Percentiles rank a stretch among this genome's conserved stretches.
phyloP scores from a whole-genome alignment of 2,888 invertebrate species.

The Antheraea assamensis region DNA sequence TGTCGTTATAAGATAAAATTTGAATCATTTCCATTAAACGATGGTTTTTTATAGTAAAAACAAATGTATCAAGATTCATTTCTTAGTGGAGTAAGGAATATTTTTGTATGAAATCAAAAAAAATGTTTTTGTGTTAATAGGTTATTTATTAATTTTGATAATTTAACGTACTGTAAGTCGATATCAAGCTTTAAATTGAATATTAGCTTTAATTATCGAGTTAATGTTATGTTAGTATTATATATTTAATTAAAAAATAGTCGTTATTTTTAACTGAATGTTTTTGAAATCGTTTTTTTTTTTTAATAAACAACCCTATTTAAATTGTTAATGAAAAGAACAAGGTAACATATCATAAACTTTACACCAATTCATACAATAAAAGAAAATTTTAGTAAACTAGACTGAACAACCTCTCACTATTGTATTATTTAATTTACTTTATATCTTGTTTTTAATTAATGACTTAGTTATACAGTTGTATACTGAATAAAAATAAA shows the following conservation, averaged over 20 bases:
- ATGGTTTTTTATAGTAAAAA: neutral
- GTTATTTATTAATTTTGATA: slow-evolving; percentile 26
- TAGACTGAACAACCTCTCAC: neutral
- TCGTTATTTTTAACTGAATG: neutral
- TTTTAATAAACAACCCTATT: neutral
- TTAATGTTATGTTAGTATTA: slow-evolving; percentile 56
- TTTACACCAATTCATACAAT: neutral
- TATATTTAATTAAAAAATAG: slow-evolving; percentile 11
- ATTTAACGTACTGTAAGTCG: slow-evolving; percentile 57
- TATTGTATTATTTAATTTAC: neutral
- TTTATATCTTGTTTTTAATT: neutral
- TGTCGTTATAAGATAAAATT: neutral
- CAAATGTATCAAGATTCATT: neutral
- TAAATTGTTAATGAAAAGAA: neutral
- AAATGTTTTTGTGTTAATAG: slow-evolving; percentile 5
- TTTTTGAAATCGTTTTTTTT: neutral
- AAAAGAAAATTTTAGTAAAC: neutral
- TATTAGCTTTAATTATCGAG: slow-evolving; percentile 79
- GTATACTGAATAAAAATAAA: neutral
- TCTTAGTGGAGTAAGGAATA: slow-evolving; percentile 3
- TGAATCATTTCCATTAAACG: neutral
- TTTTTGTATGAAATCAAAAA: neutral
- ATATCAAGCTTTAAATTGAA: slow-evolving; percentile 80
- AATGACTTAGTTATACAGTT: neutral
- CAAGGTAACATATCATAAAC: neutral